Base-by-base conservation (phyloP, 2,888 invertebrate genomes). In the Dasypolia templi region DNA sequence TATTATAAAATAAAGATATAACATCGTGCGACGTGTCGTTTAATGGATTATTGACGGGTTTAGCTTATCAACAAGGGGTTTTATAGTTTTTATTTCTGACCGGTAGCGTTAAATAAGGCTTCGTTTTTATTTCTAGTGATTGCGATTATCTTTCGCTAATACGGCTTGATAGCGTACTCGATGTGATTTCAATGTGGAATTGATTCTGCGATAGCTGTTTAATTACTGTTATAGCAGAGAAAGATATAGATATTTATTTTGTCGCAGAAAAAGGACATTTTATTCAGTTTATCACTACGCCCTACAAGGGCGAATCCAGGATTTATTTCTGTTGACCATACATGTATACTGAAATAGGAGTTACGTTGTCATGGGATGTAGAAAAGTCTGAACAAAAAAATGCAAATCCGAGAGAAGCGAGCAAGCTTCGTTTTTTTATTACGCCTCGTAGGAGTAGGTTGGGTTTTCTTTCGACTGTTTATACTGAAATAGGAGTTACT, bases 121-220 rank as follows among this genome's bases (percentile, higher is more conserved):
- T 44, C 58, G 19, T 55, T 82, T 78, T 79, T 83, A 83, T 61
- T 75, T 74, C 35, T 9, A 69, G 2, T 44, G 42, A 75, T 64
- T 56, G 55, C 3, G 14, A 51, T 68, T 73, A 84, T 72, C 77
- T 53, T 35, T 29, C 17, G n/a, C 53, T 51, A 61, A 83, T 59
- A 29, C 12, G 29, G 19, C 14, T 35, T 35, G 81, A 81, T 81
- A 84, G 56, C 58, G 58, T 56, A 49, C 58, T 65, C 65, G 62
- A 46, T 59, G 68, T 73, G 73, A 81, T 82, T 84, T 84, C 58
- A 59, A 81, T 42, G 55, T 56, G 55, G 44, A 61, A 77, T 71
- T 81, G 71, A 77, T 77, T 71, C 42, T 44, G 1, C 29, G 59
- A 77, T 77, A 73, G 42, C 19, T 22, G n/a, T 42, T 72, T 53